Evolutionary conservation across 2,113 vertebrate genomes (phyloP), one percentile per base, ranked within the genome.

Genomic region (Propithecus coquereli): DNA sequence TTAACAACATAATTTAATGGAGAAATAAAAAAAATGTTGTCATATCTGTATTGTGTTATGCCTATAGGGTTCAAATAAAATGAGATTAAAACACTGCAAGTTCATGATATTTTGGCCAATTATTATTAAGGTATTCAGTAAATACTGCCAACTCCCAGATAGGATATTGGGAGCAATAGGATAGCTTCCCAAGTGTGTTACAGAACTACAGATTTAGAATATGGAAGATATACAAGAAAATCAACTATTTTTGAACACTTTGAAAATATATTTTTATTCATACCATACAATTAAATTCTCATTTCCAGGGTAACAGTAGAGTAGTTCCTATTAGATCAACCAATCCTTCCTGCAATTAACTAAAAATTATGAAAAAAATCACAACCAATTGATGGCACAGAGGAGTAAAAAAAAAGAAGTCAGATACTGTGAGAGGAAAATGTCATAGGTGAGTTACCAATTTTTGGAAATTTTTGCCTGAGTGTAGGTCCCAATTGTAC

Each of bases 1-100:
- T 98, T 97, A 96, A 79, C 66, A 95, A 97, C 74, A 59, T 57
- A 95, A 93, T 73, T 94, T 96, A 96, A 93, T 84, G 89, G 43
- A 95, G 47, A 91, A 91, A 96, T 94, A 52, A 57, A 77, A 94
- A 94, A 95, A 90, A 91, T 76, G 22, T 8, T 81, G 79, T 40
- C n/a, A 70, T 96, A 70, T 74, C 34, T 96, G 2, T 94, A 68
- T 73, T 74, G 23, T 95, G 61, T 59, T 94, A 85, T 95, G 47
- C 37, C 81, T 68, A 79, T 14, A 95, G 68, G 40, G 20, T 86
- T 96, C 37, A 95, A 90, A 79, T 63, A 79, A 96, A 92, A 92
- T 94, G 47, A 88, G 77, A 47, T 54, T 37, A 93, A 95, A 93
- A 81, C 61, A 86, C 50, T 86, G 52, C n/a, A 79, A 91, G 34